Evolutionary conservation across 2,888 invertebrate species (phyloP).

Genomic region (Blomia tropicalis): DNA sequence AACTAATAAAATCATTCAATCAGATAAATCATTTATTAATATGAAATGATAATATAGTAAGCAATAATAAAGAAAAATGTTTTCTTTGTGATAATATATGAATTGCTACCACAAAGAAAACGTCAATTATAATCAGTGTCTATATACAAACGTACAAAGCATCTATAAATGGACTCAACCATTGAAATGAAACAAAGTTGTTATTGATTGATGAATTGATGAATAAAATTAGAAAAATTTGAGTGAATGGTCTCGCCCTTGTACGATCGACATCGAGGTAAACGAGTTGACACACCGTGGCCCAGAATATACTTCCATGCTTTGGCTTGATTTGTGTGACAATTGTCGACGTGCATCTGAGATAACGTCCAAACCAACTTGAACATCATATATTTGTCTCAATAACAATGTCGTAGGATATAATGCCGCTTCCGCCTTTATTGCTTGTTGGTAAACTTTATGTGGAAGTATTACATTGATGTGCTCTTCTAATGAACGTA

Average conservation of each 20-base stretch:
- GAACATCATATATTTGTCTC: constrained; percentile 10
- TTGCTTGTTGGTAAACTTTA: not conserved
- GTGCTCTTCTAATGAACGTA: constrained; percentile 6
- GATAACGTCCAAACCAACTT: not conserved
- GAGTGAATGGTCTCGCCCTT: constrained; percentile 10
- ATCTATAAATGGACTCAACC: no score
- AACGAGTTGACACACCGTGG: constrained; percentile 13
- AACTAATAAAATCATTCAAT: not conserved
- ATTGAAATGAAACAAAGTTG: no score
- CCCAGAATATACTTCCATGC: constrained; percentile 5
- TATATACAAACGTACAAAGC: no score
- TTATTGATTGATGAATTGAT: no score
- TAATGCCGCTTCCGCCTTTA: not conserved
- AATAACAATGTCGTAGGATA: not conserved
- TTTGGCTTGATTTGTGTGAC: not conserved
- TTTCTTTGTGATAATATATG: no score
- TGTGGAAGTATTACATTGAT: constrained; percentile 1
- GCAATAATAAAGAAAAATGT: no score
- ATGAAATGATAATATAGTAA: no score
- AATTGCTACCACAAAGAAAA: no score
- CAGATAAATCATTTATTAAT: not conserved
- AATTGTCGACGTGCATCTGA: not conserved
- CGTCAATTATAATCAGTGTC: no score
- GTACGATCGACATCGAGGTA: not conserved
- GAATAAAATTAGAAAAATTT: constrained; percentile 4